Evolutionary conservation across 2,113 vertebrate species (phyloP).

Genomic region (Bungarus multicinctus): DNA sequence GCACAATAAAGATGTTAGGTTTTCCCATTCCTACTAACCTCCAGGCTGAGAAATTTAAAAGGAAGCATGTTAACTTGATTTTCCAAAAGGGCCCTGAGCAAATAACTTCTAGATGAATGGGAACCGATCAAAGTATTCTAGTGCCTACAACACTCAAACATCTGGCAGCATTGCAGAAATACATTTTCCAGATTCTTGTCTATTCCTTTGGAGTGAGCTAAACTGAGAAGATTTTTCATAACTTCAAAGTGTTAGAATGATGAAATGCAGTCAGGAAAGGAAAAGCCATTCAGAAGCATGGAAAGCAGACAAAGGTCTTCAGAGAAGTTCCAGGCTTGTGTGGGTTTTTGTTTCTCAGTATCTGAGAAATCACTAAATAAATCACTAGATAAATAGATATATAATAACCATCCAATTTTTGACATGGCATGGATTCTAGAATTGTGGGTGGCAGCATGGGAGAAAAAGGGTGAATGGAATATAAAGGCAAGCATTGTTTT

Average conservation of each 20-base stretch:
- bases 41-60: neutral
- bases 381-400: neutral
- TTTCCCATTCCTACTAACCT: neutral
- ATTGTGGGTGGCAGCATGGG: neutral
- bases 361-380: conserved; percentile 13
- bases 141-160: neutral
- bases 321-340: neutral
- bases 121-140: too few species aligned
- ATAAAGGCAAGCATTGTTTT: conserved; percentile 11
- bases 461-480: neutral
- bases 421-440: neutral
- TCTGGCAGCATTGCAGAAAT: neutral
- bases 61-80: neutral
- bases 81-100: neutral
- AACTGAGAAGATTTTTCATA: neutral
- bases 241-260: neutral
- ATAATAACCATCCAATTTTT: neutral
- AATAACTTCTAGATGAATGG: neutral
- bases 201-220: neutral
- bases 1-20: neutral
- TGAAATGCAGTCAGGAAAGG: neutral
- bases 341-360: neutral
- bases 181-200: neutral
- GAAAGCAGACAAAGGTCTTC: neutral
- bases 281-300: neutral